A percentile compares a stretch with the other conserved stretches of the same genome.
These are phyloP conservation scores for Sphecodes monilicornis DNA, from an alignment of 2,888 invertebrate genomes.

Conservation along the genomic window DNA sequence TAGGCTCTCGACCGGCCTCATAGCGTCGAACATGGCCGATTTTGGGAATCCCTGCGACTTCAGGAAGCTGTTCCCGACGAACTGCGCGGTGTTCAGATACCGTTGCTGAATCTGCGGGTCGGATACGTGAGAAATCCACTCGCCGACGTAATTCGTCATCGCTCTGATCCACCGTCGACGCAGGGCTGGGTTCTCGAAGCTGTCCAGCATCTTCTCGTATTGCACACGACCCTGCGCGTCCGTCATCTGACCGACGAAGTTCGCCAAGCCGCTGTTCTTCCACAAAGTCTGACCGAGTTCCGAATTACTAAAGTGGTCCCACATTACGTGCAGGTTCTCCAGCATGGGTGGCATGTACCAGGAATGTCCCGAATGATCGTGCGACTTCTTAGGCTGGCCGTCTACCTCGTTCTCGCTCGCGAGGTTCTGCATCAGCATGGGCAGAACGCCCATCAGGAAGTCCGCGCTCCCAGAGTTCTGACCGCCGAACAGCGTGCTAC, in stretches of 20 bases:
- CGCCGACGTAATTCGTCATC: conserved; percentile 90
- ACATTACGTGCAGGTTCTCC: conserved; percentile 90
- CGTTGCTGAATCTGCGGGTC: conserved; percentile 91
- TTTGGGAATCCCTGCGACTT: conserved; percentile 92
- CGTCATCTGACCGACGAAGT: conserved; percentile 89
- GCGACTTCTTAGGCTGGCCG: conserved; percentile 87
- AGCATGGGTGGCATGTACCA: conserved; percentile 90
- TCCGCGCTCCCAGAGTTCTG: conserved; percentile 83
- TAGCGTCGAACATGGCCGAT: conserved; percentile 88
- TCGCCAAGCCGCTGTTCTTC: conserved; percentile 90
- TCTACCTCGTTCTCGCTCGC: conserved; percentile 88
- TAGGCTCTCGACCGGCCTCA: conserved; percentile 89
- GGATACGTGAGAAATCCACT: conserved; percentile 90
- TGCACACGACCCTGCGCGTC: conserved; percentile 90
- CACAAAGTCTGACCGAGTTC: conserved; percentile 91
- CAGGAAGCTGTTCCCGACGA: conserved; percentile 91
- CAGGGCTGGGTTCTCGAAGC: conserved; percentile 92
- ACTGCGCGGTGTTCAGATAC: conserved; percentile 89
- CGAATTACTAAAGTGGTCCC: conserved; percentile 90
- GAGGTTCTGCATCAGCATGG: conserved; percentile 89
- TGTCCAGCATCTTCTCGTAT: conserved; percentile 90
- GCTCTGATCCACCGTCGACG: conserved; percentile 92
- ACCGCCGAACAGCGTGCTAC: conserved; percentile 81
- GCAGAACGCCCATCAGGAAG: conserved; percentile 87
- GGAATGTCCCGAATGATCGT: conserved; percentile 88